Conservation (phyloP, 2,888 invertebrate species). For the Torymus texanus region DNA sequence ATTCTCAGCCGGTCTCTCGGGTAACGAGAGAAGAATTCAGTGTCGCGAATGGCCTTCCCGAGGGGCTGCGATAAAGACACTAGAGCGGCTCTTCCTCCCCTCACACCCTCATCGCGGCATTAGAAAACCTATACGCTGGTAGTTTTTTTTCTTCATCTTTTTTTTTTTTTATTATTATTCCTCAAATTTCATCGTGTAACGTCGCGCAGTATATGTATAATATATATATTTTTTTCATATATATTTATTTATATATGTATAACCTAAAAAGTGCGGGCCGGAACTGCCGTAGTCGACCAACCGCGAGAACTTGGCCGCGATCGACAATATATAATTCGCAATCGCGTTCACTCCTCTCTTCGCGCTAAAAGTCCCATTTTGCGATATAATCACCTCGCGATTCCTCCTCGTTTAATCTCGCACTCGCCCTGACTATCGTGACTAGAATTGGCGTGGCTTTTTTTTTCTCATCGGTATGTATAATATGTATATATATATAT, state of each 20-base stretch:
- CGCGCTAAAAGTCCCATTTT: too few relatives aligned
- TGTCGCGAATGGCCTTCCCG: slow-evolving; percentile 31
- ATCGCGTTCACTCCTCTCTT: background rate
- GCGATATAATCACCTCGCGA: too few relatives aligned
- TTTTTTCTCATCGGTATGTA: slow-evolving; percentile 37
- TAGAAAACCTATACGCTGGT: slow-evolving; percentile 47
- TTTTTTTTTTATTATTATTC: slow-evolving; percentile 29
- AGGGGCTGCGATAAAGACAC: slow-evolving; percentile 37
- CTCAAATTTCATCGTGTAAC: too few relatives aligned
- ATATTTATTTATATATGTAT: slow-evolving; percentile 54
- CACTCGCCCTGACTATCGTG: slow-evolving; percentile 44
- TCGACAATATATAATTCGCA: background rate
- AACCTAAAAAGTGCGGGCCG: slow-evolving; percentile 51
- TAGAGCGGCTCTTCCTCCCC: slow-evolving; percentile 25
- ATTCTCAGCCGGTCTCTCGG: slow-evolving; percentile 17
- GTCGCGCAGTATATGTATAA: slow-evolving; percentile 40
- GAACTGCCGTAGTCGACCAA: slow-evolving; percentile 20
- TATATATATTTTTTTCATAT: slow-evolving; percentile 29
- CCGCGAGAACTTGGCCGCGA: background rate
- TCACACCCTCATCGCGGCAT: slow-evolving; percentile 35
- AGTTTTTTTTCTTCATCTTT: slow-evolving; percentile 6
- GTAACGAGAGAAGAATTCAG: slow-evolving; percentile 45
- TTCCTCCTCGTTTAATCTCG: slow-evolving; percentile 1
- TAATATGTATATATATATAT: slow-evolving; percentile 37
- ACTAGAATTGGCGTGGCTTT: slow-evolving; percentile 52